These are phyloP conservation scores for Drosophila ercepeae DNA, from an alignment of 1,140 invertebrate species.

Conservation along the genomic window DNA sequence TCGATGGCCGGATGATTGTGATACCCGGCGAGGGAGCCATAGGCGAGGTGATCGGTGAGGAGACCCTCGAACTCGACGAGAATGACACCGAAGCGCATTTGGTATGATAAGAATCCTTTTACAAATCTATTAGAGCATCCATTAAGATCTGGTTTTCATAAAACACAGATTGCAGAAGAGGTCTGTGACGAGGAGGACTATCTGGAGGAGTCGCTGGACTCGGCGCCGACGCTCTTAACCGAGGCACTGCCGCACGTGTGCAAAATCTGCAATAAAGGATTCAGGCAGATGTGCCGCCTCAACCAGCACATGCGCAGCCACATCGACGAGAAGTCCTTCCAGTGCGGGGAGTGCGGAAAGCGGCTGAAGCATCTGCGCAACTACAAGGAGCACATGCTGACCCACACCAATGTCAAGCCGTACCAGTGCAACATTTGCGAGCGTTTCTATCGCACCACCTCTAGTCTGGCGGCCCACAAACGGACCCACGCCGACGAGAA, in stretches of 20 bases:
- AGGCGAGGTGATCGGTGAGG: conserved; percentile 61
- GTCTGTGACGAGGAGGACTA: conserved; percentile 46
- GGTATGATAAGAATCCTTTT: conserved; percentile 16
- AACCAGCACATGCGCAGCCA: conserved; percentile 76
- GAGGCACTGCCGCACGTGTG: conserved; percentile 53
- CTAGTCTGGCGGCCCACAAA: conserved; percentile 73
- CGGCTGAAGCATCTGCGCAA: conserved; percentile 71
- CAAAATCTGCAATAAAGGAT: conserved; percentile 60
- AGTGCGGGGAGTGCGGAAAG: conserved; percentile 67
- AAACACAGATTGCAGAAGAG: conserved; percentile 37
- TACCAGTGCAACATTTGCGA: conserved; percentile 66
- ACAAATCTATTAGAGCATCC: background rate
- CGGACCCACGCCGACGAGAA: conserved; percentile 71
- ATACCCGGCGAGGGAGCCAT: conserved; percentile 49
- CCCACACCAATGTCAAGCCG: conserved; percentile 71
- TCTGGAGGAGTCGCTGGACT: conserved; percentile 46
- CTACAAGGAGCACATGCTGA: conserved; percentile 78
- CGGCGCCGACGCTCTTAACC: background rate
- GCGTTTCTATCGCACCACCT: conserved; percentile 78
- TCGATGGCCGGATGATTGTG: conserved; percentile 59
- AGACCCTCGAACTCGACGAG: conserved; percentile 49
- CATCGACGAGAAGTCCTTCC: conserved; percentile 57
- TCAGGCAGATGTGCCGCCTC: conserved; percentile 63
- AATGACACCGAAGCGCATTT: conserved; percentile 56
- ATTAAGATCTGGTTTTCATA: background rate